Base-by-base conservation (phyloP, 2,888 invertebrate species). In the Drosophila sordidula region DNA sequence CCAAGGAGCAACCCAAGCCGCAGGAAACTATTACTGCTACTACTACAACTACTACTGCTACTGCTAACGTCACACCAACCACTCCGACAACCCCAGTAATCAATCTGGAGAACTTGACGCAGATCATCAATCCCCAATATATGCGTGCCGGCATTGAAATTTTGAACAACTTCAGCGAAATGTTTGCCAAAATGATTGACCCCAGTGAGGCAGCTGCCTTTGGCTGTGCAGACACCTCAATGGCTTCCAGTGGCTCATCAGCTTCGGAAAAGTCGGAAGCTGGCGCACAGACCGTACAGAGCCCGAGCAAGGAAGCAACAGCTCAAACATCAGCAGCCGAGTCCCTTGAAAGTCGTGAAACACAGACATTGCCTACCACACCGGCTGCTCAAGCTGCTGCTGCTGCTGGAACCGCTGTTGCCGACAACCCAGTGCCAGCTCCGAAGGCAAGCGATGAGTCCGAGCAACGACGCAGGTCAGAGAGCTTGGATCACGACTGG, bases 101-200 rank as follows among this genome's bases (percentile, higher is more conserved):
- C 1, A 75, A 52, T 29, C 63, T 90, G 22, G 90, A 90, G 18
- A 78, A 78, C 54, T 39, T 91, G 6, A 68, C 82, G 1, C 90
- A 91, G 46, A 81, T 85, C 11, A 83, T 91, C 14, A 89, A 90
- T 69, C 91, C 91, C 0, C 81, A 90, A 9, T 91, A 89, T 51
- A 88, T 92, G 87, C 89, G 89, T 25, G 90, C 91, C 11, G 91
- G 92, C 26, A 90, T 92, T 52, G 89, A 92, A 58, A 90, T 92
- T 49, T 75, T 92, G 16, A 92, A 90, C 47, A 92, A 91, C 62
- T 92, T 92, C 36, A 91, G 90, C 50, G 90, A 91, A 75, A 91
- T 92, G 90, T 91, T 92, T 54, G 89, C 90, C 38, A 92, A 91
- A 76, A 90, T 92, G 72, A 78, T 92, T 22, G 92, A 91, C 72